These are phyloP conservation scores for Rhea americana DNA, from an alignment of 2,113 vertebrate species.

Conservation along the genomic window DNA sequence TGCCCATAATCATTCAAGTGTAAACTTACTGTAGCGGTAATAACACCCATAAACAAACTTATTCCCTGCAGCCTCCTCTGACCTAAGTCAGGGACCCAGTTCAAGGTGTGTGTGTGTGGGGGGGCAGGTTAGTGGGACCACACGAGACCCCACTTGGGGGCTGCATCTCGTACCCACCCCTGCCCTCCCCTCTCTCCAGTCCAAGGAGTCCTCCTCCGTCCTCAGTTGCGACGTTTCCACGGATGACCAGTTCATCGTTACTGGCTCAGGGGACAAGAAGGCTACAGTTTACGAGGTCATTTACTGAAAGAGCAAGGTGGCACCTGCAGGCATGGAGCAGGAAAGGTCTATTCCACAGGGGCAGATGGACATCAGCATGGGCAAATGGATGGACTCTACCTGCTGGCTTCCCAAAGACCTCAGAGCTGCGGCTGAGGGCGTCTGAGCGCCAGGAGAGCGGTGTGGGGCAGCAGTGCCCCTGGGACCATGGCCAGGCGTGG, in stretches of 20 bases:
- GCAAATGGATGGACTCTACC: not conserved
- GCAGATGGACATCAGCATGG: not conserved
- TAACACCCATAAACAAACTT: accelerated
- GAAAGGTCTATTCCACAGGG: accelerated
- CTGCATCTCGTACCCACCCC: accelerated
- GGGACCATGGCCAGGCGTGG: not conserved
- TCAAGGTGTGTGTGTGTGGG: accelerated
- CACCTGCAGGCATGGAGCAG: not conserved
- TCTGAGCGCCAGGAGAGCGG: accelerated
- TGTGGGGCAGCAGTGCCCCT: not conserved
- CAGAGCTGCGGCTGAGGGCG: not conserved
- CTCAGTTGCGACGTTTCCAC: slow-evolving; percentile 97
- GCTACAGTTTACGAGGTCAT: slow-evolving; percentile 98
- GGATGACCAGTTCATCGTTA: slow-evolving; percentile 96
- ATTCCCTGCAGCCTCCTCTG: accelerated
- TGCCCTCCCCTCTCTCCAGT: slow-evolving; percentile 70
- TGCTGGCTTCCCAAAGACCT: not conserved
- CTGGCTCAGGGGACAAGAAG: slow-evolving; percentile 97
- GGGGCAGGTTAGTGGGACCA: not conserved
- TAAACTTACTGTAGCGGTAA: accelerated
- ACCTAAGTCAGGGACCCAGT: accelerated
- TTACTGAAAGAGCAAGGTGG: slow-evolving; percentile 80
- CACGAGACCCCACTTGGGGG: accelerated
- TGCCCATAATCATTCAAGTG: not conserved
- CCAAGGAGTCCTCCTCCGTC: slow-evolving; percentile 95